Conservation (phyloP, 1,140 invertebrate genomes). For the Lordiphosa mommai region DNA sequence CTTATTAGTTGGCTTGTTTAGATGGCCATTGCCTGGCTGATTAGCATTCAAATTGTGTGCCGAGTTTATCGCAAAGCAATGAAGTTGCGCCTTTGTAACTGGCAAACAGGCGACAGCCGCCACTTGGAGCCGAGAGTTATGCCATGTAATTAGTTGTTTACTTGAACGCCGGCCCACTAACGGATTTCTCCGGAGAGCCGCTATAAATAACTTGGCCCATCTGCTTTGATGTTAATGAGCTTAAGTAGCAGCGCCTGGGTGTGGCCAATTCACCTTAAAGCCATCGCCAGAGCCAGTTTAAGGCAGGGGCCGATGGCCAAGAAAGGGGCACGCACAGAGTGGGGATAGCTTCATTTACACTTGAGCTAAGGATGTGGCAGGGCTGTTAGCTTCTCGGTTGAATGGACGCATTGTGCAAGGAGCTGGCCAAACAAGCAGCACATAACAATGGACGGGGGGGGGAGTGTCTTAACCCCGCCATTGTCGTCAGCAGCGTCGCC, state of each 20-base stretch:
- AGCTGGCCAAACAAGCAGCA: conserved; percentile 58
- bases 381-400: conserved; percentile 62
- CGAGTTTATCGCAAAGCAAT: conserved; percentile 75
- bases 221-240: conserved; percentile 54
- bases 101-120: conserved; percentile 18
- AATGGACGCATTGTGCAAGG: conserved; percentile 58
- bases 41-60: conserved; percentile 78
- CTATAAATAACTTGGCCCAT: conserved; percentile 60
- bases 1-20: conserved; percentile 39
- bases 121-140: conserved; percentile 3
- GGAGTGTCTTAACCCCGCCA: conserved; percentile 49
- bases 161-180: conserved; percentile 27
- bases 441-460: conserved; percentile 45
- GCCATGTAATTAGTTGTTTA: conserved; percentile 71
- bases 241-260: conserved; percentile 1
- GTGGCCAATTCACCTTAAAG: conserved; percentile 19
- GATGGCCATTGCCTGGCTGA: conserved; percentile 32
- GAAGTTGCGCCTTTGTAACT: conserved; percentile 70
- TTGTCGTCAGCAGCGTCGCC: conserved; percentile 34
- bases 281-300: conserved; percentile 14
- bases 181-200: conserved; percentile 21
- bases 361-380: conserved; percentile 39
- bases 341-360: conserved; percentile 54
- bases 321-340: conserved; percentile 34
- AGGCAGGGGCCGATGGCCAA: conserved; percentile 52